phyloP scores from a whole-genome alignment of 2,888 invertebrate species.

The Netelia inedita region DNA sequence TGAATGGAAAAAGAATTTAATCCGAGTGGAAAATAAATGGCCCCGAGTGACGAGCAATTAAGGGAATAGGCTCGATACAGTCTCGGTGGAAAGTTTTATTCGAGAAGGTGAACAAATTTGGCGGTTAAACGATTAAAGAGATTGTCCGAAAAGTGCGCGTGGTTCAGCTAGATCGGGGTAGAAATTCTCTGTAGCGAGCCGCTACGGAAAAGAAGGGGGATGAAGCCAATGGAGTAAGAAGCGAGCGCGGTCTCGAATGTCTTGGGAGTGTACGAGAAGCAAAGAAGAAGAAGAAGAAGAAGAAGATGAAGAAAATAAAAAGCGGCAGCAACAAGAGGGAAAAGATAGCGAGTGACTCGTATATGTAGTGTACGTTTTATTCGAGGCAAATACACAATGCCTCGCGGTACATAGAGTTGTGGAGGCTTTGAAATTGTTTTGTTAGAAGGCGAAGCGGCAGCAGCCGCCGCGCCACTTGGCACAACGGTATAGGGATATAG shows the following conservation, averaged over 20 bases:
- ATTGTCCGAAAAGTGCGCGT: neutral
- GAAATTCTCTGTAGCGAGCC: neutral
- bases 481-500: neutral
- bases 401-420: slow-evolving; percentile 54
- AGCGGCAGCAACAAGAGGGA: neutral
- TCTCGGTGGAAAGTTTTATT: too few species aligned
- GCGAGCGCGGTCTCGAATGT: slow-evolving; percentile 10
- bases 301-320: neutral
- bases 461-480: slow-evolving; percentile 42
- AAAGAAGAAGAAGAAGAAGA: too few species aligned
- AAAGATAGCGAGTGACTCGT: slow-evolving; percentile 13
- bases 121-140: neutral
- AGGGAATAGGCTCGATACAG: neutral
- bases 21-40: slow-evolving; percentile 26
- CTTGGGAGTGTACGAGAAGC: neutral
- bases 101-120: too few species aligned
- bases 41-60: neutral
- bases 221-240: neutral
- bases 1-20: slow-evolving; percentile 61
- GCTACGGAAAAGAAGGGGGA: neutral
- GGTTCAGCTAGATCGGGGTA: neutral
- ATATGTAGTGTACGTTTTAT: slow-evolving; percentile 52
- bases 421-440: slow-evolving; percentile 67
- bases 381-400: slow-evolving; percentile 65
- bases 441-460: slow-evolving; percentile 58